These are phyloP conservation scores for Siniperca scherzeri DNA, from an alignment of 2,797 vertebrate genomes.

Conservation along the genomic window DNA sequence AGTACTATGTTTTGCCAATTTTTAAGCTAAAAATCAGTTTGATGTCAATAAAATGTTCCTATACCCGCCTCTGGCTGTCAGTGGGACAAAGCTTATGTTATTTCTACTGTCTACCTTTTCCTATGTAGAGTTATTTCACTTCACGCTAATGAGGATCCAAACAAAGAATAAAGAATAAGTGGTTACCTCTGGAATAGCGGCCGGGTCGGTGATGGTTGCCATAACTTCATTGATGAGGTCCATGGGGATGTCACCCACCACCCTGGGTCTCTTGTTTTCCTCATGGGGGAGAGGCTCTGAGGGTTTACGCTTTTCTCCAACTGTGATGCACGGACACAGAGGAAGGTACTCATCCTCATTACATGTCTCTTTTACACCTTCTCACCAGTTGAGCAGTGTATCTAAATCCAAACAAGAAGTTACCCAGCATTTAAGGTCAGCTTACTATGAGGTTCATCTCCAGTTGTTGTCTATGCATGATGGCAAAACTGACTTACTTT, in stretches of 20 bases:
- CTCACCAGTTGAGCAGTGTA: neutral
- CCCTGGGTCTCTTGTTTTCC: slow-evolving; percentile 92
- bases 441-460: slow-evolving; percentile 2
- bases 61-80: neutral
- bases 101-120: neutral
- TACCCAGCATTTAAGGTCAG: neutral
- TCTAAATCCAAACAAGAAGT: neutral
- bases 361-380: neutral
- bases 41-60: neutral
- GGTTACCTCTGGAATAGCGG: slow-evolving; percentile 95
- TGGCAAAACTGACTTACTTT: neutral
- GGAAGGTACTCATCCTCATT: neutral
- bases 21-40: neutral
- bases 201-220: slow-evolving; percentile 97
- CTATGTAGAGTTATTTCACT: neutral
- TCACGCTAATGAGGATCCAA: neutral
- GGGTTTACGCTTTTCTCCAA: slow-evolving; percentile 95
- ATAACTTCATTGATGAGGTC: slow-evolving; percentile 98
- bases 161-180: neutral
- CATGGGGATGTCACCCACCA: slow-evolving; percentile 97
- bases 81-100: neutral
- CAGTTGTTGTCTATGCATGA: neutral
- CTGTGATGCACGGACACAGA: slow-evolving; percentile 29
- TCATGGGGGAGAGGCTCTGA: slow-evolving; percentile 90
- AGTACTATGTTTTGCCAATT: neutral